A percentile compares a stretch with the other conserved stretches of the same genome.
Conservation (phyloP, 2,113 vertebrate species). For the Hiodon tergisus region DNA sequence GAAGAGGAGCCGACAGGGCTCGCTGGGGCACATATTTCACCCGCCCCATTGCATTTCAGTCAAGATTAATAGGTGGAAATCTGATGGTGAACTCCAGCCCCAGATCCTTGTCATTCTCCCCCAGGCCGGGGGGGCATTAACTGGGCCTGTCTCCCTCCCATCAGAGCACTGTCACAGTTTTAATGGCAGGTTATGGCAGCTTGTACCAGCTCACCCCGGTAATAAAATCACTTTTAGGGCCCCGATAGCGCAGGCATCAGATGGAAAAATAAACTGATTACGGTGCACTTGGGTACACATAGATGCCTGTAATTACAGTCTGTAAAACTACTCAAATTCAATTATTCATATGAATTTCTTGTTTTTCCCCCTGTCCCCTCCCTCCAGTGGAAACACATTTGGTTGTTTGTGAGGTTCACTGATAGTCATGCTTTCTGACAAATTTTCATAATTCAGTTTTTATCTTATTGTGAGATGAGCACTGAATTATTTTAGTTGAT, state of each 20-base stretch:
- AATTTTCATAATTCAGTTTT: constrained; percentile 25
- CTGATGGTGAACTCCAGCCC: constrained; percentile 67
- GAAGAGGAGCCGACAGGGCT: constrained; percentile 33
- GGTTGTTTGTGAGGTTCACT: not conserved
- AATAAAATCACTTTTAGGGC: constrained; percentile 91
- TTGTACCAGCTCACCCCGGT: constrained; percentile 68
- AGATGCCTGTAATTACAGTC: constrained; percentile 72
- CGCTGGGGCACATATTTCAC: constrained; percentile 56
- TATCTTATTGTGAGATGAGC: constrained; percentile 11
- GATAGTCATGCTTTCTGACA: constrained; percentile 8
- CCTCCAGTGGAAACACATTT: constrained; percentile 8
- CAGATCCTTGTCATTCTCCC: constrained; percentile 65
- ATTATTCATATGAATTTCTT: constrained; percentile 65
- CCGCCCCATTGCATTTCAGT: constrained; percentile 78
- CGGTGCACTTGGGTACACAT: constrained; percentile 76
- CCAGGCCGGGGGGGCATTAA: constrained; percentile 69
- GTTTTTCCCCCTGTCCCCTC: constrained; percentile 13
- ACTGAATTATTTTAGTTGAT: constrained; percentile 12
- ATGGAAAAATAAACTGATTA: constrained; percentile 90
- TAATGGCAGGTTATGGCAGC: constrained; percentile 69
- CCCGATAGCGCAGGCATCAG: constrained; percentile 88
- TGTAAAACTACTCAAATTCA: constrained; percentile 70
- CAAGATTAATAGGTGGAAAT: constrained; percentile 86
- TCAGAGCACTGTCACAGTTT: constrained; percentile 69
- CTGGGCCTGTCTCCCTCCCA: constrained; percentile 69